A percentile compares a stretch with the other conserved stretches of the same genome.
Conservation (phyloP, 2,888 invertebrate species). For the Heliothis peltigera region DNA sequence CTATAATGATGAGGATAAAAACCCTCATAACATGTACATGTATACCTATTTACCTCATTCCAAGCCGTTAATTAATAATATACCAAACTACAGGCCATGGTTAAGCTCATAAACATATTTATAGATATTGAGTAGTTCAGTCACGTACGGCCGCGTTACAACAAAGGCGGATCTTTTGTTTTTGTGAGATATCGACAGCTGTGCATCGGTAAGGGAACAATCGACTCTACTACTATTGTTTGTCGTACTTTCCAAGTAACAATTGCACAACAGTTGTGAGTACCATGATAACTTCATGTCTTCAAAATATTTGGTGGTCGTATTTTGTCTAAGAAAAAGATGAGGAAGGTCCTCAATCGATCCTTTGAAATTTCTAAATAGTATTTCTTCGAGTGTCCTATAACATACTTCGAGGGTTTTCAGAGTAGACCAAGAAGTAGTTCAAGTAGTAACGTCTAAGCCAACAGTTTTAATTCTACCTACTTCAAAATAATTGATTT, state of each 20-base stretch:
- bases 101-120: slow-evolving; percentile 20
- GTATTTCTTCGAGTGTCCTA: neutral
- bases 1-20: neutral
- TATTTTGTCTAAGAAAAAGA: neutral
- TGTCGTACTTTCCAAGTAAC: neutral
- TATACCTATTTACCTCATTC: slow-evolving; percentile 36
- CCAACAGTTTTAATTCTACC: too few species aligned
- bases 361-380: neutral
- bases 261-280: slow-evolving; percentile 14
- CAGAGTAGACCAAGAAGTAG: too few species aligned
- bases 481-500: too few species aligned
- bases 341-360: neutral
- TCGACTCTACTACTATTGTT: slow-evolving; percentile 1
- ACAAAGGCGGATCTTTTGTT: slow-evolving; percentile 38
- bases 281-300: neutral
- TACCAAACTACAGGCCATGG: slow-evolving; percentile 22
- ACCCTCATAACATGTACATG: neutral
- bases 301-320: neutral
- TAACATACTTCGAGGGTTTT: too few species aligned
- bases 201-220: neutral
- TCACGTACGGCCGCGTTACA: slow-evolving; percentile 46
- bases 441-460: too few species aligned
- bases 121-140: slow-evolving; percentile 41
- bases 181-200: slow-evolving; percentile 36
- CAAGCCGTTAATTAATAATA: slow-evolving; percentile 12